Percentiles rank a stretch among this genome's conserved stretches.
These are phyloP conservation scores for human DNA, from an alignment of 2,113 vertebrate species.

Conservation along the genomic window GRCh38 chr5:107892501-107893000, in stretches of 20 bases:
- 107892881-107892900: neutral
- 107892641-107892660: neutral
- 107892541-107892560: neutral
- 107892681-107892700: neutral
- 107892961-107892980: neutral
- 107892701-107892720: neutral
- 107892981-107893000: too few species aligned
- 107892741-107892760: neutral
- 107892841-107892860: neutral
- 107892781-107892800: neutral
- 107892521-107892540: neutral
- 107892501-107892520: neutral
- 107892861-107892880: conserved; percentile 14
- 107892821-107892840: neutral
- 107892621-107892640: neutral
- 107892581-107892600: neutral
- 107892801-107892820: neutral
- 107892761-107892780: neutral
- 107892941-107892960: neutral
- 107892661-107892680: neutral
- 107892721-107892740: neutral
- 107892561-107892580: neutral
- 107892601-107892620: neutral
- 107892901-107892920: neutral
- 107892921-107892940: neutral